Conservation (phyloP, 2,797 vertebrate species). For the Fratercula arctica region DNA sequence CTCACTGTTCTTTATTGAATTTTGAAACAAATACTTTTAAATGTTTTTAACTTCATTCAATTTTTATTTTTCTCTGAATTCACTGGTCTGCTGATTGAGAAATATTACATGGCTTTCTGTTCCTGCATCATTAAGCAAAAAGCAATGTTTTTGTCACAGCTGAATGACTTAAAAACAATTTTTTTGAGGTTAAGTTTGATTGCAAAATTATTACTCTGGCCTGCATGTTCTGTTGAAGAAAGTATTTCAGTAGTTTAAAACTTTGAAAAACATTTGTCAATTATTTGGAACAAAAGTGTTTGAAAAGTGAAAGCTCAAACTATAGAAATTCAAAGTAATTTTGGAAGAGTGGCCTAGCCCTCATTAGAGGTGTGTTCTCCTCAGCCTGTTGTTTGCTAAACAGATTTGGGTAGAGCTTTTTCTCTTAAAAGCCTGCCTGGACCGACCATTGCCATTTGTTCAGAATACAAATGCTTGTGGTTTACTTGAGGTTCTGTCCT, state of each 20-base stretch:
- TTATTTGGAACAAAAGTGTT: neutral
- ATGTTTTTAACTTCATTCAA: neutral
- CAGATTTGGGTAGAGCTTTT: neutral
- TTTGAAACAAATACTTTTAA: neutral
- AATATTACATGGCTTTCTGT: neutral
- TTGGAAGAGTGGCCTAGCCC: neutral
- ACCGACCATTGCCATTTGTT: neutral
- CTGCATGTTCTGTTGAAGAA: neutral
- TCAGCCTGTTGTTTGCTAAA: neutral
- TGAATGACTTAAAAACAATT: neutral
- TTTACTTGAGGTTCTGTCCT: constrained; percentile 22
- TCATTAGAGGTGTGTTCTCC: neutral
- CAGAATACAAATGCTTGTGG: neutral
- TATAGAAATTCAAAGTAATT: neutral
- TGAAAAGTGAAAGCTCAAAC: neutral
- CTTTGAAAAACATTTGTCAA: neutral
- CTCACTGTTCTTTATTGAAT: neutral
- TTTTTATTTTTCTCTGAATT: neutral
- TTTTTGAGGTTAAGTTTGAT: neutral
- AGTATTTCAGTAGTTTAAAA: neutral
- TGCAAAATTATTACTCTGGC: neutral
- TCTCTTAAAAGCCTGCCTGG: neutral
- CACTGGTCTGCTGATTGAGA: neutral
- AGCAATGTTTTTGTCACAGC: neutral
- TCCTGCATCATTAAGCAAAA: neutral